phyloP scores from a whole-genome alignment of 2,888 invertebrate genomes.

The Nemapogon koenigi region DNA sequence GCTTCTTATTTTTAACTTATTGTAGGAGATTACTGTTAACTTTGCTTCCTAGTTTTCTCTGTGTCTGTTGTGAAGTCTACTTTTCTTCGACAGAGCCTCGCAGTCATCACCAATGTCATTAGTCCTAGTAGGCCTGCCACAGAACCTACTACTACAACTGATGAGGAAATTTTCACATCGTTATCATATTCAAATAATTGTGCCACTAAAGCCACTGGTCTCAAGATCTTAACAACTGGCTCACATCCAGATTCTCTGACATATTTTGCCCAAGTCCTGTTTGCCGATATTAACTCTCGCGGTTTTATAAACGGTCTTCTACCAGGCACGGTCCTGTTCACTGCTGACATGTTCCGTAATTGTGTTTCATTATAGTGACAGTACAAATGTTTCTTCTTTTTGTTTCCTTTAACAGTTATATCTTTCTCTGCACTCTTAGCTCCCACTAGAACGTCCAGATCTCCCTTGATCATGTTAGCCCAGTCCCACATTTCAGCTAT shows the following conservation, averaged over 20 bases:
- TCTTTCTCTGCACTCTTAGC: slow-evolving; percentile 69
- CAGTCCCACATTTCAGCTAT: slow-evolving; percentile 77
- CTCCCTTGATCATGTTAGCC: slow-evolving; percentile 70
- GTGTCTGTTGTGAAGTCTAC: slow-evolving; percentile 25
- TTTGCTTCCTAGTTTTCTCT: slow-evolving; percentile 22
- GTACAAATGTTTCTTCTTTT: slow-evolving; percentile 68
- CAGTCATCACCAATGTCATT: slow-evolving; percentile 40
- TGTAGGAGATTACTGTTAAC: too few species aligned
- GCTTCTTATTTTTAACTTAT: too few species aligned
- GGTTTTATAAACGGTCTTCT: slow-evolving; percentile 64
- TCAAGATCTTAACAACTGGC: slow-evolving; percentile 54
- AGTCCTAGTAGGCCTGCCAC: slow-evolving; percentile 34
- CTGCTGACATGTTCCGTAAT: slow-evolving; percentile 49
- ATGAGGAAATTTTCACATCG: slow-evolving; percentile 25
- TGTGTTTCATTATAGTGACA: slow-evolving; percentile 70
- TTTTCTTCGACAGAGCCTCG: slow-evolving; percentile 34
- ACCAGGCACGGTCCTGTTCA: slow-evolving; percentile 59
- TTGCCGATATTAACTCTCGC: slow-evolving; percentile 62
- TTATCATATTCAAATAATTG: slow-evolving; percentile 24
- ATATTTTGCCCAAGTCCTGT: slow-evolving; percentile 76
- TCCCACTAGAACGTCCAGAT: slow-evolving; percentile 69
- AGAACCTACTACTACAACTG: slow-evolving; percentile 36
- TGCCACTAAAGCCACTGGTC: slow-evolving; percentile 42
- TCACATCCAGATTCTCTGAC: slow-evolving; percentile 71
- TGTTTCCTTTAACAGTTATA: slow-evolving; percentile 68